Base-by-base conservation (phyloP, 2,888 invertebrate genomes). In the Sisyra terminalis region DNA sequence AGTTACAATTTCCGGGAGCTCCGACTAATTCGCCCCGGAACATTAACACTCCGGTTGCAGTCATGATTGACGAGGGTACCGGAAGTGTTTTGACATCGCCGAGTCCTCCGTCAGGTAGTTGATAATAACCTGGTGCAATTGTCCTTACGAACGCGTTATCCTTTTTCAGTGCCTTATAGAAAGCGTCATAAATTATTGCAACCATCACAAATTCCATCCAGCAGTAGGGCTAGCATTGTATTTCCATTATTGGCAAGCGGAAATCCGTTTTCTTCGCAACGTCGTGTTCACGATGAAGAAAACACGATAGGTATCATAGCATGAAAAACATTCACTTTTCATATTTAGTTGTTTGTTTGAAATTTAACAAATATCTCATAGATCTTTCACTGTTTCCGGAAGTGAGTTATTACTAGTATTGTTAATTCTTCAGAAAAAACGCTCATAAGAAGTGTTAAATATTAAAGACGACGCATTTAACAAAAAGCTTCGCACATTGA, bases 141-240 rank as follows among this genome's bases (percentile, higher is more conserved):
- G 11, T 32, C 14, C 14, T 32, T 32, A 32, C n/a, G 14, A 32
- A 32, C 9, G 18, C 18, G 17, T 37, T 37, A 11, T 34, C 9
- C 35, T 44, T 42, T 53, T 49, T 45, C 50, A 60, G 59, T 61
- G 18, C 57, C 58, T 16, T 57, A 58, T 45, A 53, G 58, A 59
- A 69, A 68, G 59, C 60, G 59, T 45, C 64, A 60, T 51, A 65
- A 62, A 50, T 61, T 61, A 34, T 51, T 64, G 18, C 57, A 52
- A 43, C 60, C 70, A 58, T 46, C 59, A 49, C 66, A 63, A 56
- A 64, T 69, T 51, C 78, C 79, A 51, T 74, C 77, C 52, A 78
- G 77, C 58, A 76, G 78, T 50, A 70, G 84, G 54, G 78, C 80
- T 49, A 82, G 82, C 64, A 76, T 83, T 50, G 80, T 78, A 53